phyloP scores from a whole-genome alignment of 1,140 invertebrate species.

The Sinonovacula constricta region DNA sequence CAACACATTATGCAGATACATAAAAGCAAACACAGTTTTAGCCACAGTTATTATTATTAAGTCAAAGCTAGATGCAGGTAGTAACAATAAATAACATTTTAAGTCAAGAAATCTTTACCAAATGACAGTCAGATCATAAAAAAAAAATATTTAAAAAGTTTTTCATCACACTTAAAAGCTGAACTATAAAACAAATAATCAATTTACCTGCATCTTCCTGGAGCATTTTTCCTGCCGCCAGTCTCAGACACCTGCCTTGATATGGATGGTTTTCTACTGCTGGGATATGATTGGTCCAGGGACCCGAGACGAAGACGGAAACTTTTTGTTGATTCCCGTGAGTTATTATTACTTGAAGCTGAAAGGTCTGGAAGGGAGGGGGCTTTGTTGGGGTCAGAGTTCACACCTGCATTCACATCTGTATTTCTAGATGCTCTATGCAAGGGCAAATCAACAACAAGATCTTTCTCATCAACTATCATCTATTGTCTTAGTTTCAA shows the following conservation, averaged over 20 bases:
- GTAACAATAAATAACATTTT: no score
- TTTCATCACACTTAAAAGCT: no score
- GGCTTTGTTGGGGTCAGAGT: constrained; percentile 28
- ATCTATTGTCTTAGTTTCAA: constrained; percentile 68
- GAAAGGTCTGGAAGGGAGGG: constrained; percentile 19
- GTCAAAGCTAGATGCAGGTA: no score
- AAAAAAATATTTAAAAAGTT: no score
- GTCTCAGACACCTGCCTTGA: constrained; percentile 60
- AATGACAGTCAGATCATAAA: no score
- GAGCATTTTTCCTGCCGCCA: constrained; percentile 51
- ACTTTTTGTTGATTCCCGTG: background rate
- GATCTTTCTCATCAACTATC: constrained; percentile 61
- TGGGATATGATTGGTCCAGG: constrained; percentile 50
- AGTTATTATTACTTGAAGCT: constrained; percentile 17
- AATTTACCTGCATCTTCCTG: constrained; percentile 66
- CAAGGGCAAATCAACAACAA: constrained; percentile 41
- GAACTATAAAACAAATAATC: no score
- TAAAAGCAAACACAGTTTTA: no score
- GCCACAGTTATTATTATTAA: no score
- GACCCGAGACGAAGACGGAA: constrained; percentile 50
- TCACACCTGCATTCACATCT: no score
- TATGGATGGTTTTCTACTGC: constrained; percentile 49
- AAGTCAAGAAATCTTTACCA: no score
- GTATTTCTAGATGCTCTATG: no score
- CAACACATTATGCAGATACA: no score